A percentile compares a stretch with the other conserved stretches of the same genome.
These are phyloP conservation scores for Mastomys coucha DNA, from an alignment of 2,113 vertebrate species.

Conservation along the genomic window DNA sequence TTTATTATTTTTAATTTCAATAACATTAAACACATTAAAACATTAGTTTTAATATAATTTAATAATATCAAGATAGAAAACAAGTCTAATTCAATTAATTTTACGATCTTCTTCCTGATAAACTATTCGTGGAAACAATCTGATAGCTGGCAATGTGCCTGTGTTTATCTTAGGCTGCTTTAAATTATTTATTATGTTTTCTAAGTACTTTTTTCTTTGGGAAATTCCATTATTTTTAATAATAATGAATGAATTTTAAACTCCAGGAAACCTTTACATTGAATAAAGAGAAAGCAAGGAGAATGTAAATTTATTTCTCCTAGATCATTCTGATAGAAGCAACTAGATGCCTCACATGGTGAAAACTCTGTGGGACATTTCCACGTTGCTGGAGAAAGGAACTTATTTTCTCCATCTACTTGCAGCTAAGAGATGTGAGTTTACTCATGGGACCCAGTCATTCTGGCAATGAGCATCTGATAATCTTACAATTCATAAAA, in stretches of 20 bases:
- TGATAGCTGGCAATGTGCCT: neutral
- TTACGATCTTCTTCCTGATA: constrained; percentile 32
- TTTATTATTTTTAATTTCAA: too few relatives aligned
- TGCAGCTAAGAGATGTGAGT: neutral
- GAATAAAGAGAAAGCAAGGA: neutral
- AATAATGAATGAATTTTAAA: constrained; percentile 19
- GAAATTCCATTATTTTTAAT: constrained; percentile 53
- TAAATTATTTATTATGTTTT: constrained; percentile 34
- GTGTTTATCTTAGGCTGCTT: constrained; percentile 45
- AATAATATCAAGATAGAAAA: constrained; percentile 41
- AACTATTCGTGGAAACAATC: constrained; percentile 10
- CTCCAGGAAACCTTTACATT: constrained; percentile 13
- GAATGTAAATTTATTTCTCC: constrained; percentile 20
- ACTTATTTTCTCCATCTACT: neutral
- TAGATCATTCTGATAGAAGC: constrained; percentile 30
- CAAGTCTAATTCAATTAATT: neutral
- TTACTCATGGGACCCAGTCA: neutral
- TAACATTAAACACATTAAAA: too few relatives aligned
- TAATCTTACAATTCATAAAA: neutral
- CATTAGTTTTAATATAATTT: too few relatives aligned
- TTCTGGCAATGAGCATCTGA: neutral
- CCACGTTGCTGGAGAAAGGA: neutral
- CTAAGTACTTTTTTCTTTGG: neutral
- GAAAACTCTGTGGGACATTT: neutral
- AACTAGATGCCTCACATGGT: neutral